A percentile compares a stretch with the other conserved stretches of the same genome.
Evolutionary conservation across 1,140 invertebrate species (phyloP).

Genomic region (Brachionus sp.): DNA sequence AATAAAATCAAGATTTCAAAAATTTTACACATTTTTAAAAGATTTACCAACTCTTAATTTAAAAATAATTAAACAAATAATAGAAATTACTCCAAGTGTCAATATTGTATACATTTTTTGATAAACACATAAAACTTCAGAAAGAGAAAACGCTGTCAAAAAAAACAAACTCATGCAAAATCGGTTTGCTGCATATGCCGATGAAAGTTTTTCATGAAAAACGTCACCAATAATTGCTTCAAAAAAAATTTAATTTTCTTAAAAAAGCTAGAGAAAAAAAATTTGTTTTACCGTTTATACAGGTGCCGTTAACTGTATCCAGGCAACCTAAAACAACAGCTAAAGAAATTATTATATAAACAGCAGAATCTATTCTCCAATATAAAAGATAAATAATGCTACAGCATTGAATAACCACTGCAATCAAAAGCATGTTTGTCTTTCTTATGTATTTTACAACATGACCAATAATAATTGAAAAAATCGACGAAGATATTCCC

Average conservation of each 20-base stretch:
- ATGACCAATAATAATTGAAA: not conserved
- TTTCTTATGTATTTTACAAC: not conserved
- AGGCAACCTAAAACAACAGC: not conserved
- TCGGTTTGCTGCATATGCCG: not conserved
- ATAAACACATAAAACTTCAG: slow-evolving; percentile 18
- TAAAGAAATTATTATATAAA: not conserved
- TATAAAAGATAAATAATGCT: not conserved
- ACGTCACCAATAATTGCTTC: not conserved
- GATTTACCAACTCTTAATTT: not conserved
- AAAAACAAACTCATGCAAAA: slow-evolving; percentile 29
- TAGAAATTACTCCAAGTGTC: not conserved
- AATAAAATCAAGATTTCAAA: not conserved
- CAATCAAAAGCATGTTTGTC: not conserved
- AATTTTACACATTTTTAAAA: not conserved
- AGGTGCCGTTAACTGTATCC: not conserved
- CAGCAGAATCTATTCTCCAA: not conserved
- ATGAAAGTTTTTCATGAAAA: not conserved
- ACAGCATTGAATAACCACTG: not conserved
- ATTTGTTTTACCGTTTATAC: not conserved
- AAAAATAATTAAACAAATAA: not conserved
- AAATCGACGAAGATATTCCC: not conserved
- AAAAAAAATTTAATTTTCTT: not conserved
- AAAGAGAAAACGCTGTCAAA: not conserved
- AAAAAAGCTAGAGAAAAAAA: not conserved
- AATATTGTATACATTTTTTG: not conserved